phyloP scores from a whole-genome alignment of 2,113 vertebrate species.

The Dendrocopos noguchii region DNA sequence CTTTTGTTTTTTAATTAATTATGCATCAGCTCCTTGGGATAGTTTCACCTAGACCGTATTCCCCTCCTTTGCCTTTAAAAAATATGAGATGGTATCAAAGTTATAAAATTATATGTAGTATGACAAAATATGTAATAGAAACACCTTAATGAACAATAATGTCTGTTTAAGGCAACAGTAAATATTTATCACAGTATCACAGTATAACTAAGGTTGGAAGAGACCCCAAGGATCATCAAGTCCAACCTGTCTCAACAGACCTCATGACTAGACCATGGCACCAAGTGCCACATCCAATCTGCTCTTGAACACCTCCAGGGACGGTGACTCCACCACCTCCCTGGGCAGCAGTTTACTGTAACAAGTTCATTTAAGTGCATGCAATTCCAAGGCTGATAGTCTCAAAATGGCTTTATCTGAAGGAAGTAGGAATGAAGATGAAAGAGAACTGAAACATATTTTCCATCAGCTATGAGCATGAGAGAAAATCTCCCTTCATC shows the following conservation, averaged over 20 bases:
- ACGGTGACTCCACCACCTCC: no score
- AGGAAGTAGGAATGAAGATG: not conserved
- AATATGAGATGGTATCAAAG: not conserved
- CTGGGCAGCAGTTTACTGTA: no score
- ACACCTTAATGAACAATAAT: not conserved
- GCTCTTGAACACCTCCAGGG: no score
- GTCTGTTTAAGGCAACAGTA: not conserved
- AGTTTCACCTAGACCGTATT: not conserved
- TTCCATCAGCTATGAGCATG: not conserved
- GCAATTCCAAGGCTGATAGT: not conserved
- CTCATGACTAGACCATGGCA: no score
- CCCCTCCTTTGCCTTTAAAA: not conserved
- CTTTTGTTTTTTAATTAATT: conserved; percentile 51
- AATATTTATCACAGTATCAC: no score
- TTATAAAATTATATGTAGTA: not conserved
- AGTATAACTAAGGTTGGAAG: no score
- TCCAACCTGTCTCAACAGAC: no score
- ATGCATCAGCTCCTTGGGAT: conserved; percentile 7
- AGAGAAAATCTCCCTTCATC: conserved; percentile 7
- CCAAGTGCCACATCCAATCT: no score
- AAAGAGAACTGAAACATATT: not conserved
- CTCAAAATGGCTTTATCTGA: not conserved
- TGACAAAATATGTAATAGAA: not conserved
- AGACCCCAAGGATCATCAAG: no score
- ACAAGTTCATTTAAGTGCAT: not conserved